These are phyloP conservation scores for Chitala chitala DNA, from an alignment of 2,113 vertebrate species.

Conservation along the genomic window DNA sequence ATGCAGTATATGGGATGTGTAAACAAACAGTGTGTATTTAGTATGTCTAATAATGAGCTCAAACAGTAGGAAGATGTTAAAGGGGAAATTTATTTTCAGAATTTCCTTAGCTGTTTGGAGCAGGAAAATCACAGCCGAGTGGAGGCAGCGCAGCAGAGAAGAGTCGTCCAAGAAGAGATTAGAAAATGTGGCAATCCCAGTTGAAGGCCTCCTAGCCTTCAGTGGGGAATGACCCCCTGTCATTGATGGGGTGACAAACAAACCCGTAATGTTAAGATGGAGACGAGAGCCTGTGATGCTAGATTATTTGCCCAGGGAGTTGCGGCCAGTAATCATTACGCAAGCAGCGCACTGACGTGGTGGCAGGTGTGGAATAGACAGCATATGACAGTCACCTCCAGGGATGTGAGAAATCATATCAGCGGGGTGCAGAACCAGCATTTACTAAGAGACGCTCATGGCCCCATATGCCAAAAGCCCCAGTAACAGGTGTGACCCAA, in stretches of 20 bases:
- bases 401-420: neutral
- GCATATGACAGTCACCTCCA: neutral
- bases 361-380: neutral
- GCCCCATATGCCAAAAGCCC: neutral
- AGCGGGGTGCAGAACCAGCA: neutral
- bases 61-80: no score
- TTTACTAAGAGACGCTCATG: neutral
- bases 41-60: no score
- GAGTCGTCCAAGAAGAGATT: no score
- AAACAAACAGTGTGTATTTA: no score
- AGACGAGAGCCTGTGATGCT: slow-evolving; percentile 5
- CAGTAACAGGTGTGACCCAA: neutral
- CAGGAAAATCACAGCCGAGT: no score
- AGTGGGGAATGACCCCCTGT: neutral
- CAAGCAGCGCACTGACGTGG: no score
- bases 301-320: neutral
- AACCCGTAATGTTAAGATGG: neutral
- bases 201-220: no score
- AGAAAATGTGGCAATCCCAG: no score
- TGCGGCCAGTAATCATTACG: neutral
- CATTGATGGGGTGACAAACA: neutral
- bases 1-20: neutral
- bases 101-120: no score
- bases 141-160: no score
- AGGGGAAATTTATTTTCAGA: no score